Base-by-base conservation (phyloP, 37 sponge, comb jelly and placozoan species). In the Cliona cf. orientalis region DNA sequence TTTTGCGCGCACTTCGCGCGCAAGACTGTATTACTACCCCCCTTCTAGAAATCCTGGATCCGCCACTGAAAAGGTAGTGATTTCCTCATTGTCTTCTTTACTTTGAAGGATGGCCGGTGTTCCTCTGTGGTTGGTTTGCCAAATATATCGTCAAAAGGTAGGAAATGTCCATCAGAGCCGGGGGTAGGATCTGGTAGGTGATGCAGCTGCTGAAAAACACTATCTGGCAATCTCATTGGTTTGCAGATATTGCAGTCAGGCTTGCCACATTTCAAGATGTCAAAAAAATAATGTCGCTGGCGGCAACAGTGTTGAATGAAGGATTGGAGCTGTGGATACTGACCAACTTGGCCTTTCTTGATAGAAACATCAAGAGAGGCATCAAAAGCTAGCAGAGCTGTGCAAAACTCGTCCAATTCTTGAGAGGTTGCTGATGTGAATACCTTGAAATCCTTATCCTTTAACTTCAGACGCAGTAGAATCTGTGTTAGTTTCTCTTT, bases 301-400 rank as follows among this genome's bases (percentile, higher is more conserved):
- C 58, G 25, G 44, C 78, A 77, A 31, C 78, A 77, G 41, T 77
- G 78, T 23, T 38, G 37, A 63, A 77, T 77, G 44, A 59, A 77
- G 5, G 35, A 42, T 2, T 42, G 32, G n/a, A 38, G 21, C 19
- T 31, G 12, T 56, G 44, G 41, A 37, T 9, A 5, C 14, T 22
- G 4, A 46, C 9, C 55, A 42, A 44, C 9, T 12, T 22, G 11
- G 5, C 9, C 23, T 9, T 44, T 44, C n/a, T n/a, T n/a, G n/a
- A n/a, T n/a, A n/a, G n/a, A n/a, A n/a, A n/a, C n/a, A n/a, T n/a
- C n/a, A n/a, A n/a, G n/a, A n/a, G n/a, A n/a, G n/a, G n/a, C n/a
- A n/a, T n/a, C n/a, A n/a, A n/a, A n/a, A n/a, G n/a, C n/a, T n/a
- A n/a, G n/a, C n/a, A n/a, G n/a, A n/a, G n/a, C n/a, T n/a, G n/a